phyloP scores from a whole-genome alignment of 2,888 invertebrate genomes.

The Nezara viridula region DNA sequence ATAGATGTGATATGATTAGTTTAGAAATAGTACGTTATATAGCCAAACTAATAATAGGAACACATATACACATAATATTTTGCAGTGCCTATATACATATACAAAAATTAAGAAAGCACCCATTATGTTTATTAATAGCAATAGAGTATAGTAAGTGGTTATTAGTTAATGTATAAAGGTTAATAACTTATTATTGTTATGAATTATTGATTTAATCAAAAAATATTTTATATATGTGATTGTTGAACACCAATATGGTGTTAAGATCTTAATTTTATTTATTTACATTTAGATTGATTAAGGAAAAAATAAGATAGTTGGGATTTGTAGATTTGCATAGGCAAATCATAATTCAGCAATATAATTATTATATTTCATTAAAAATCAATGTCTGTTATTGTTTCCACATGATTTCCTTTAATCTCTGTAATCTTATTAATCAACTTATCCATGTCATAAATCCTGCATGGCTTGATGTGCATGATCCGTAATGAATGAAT shows the following conservation, averaged over 20 bases:
- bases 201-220: background rate
- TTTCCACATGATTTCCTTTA: slow-evolving; percentile 7
- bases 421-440: slow-evolving; percentile 15
- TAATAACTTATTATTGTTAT: background rate
- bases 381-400: background rate
- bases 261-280: background rate
- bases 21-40: slow-evolving; percentile 19
- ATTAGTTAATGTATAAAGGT: background rate
- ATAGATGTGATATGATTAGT: slow-evolving; percentile 30
- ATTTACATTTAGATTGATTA: background rate
- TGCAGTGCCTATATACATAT: background rate
- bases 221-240: background rate
- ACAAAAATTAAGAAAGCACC: background rate
- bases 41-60: background rate
- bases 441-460: background rate
- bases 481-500: background rate
- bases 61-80: background rate
- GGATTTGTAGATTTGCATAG: background rate
- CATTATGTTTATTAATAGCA: background rate
- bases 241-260: background rate
- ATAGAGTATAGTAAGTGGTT: background rate
- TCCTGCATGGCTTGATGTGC: background rate
- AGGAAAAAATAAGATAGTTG: background rate
- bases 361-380: background rate
- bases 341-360: background rate